Base-by-base conservation (phyloP, 1,140 invertebrate species). In the Neelides sp. region DNA sequence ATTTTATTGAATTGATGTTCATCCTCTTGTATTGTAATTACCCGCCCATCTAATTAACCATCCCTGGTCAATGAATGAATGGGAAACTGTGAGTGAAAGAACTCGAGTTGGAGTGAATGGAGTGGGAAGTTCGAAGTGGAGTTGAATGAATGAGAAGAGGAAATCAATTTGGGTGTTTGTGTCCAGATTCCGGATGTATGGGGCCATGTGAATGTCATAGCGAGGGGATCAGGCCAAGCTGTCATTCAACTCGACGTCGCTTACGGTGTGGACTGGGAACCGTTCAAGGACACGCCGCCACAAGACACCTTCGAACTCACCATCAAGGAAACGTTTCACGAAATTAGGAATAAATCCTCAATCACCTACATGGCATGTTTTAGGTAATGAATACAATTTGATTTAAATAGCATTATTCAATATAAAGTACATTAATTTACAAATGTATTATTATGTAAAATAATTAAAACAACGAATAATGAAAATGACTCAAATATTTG, bases 211-310 rank as follows among this genome's bases (percentile, higher is more conserved):
- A 69, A 69, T 51, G 62, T 75, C 0, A 50, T 67, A 5, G 74
- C 72, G 4, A 64, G 69, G 61, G 77, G 78, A 20, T 66, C 70
- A n/a, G 77, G 77, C 3, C 65, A 75, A 41, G 75, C 75, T 4
- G 52, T 75, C 4, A 58, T 72, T 4, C 74, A 78, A 65, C 54
- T 79, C 57, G 73, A 76, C 43, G 68, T 75, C 2, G 67, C 66
- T 35, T 75, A 52, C 22, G 75, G 76, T 47, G 71, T 79, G 5
- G 77, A 78, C 56, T 69, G 69, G 55, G 63, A 68, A n/a, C 63
- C 64, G 41, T 63, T 73, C 8, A 63, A 73, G 40, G 72, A 75
- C 47, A 61, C 61, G 8, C 70, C 74, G 2, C 63, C 69, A 10
- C 65, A 66, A 50, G 65, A 71, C 4, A 57, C 71, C 2, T 74